Evolutionary conservation across 1,140 invertebrate species (phyloP).

Genomic region (Procambarus clarkii): DNA sequence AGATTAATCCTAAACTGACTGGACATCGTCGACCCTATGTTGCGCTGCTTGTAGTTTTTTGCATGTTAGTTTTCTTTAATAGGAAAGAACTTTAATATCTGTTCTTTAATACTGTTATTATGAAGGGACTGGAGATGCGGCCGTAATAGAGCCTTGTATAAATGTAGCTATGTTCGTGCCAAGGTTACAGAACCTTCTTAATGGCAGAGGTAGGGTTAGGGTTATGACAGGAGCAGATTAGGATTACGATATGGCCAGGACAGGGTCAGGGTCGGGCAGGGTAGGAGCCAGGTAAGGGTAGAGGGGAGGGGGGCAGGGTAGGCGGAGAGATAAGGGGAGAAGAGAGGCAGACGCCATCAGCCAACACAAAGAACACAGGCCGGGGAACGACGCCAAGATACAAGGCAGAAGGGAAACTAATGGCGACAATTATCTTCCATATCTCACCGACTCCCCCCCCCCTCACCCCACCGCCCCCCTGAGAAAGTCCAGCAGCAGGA

Average conservation of each 20-base stretch:
- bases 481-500: background rate
- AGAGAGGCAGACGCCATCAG: background rate
- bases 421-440: conserved; percentile 9
- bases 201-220: background rate
- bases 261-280: background rate
- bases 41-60: too few relatives aligned
- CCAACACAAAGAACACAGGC: background rate
- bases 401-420: background rate
- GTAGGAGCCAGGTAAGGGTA: background rate
- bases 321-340: background rate
- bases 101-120: too few relatives aligned
- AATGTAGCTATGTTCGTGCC: too few relatives aligned
- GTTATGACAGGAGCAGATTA: background rate
- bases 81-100: too few relatives aligned
- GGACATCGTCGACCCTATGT: too few relatives aligned
- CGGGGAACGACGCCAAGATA: background rate
- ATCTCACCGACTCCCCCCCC: background rate
- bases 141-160: too few relatives aligned
- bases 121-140: too few relatives aligned
- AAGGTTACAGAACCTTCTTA: too few relatives aligned
- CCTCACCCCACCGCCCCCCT: too few relatives aligned
- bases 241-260: background rate
- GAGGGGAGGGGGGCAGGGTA: background rate
- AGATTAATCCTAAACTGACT: too few relatives aligned
- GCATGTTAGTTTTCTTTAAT: too few relatives aligned